Evolutionary conservation across 2,888 invertebrate genomes (phyloP).

Genomic region (Lepeophtheirus nordmannii): DNA sequence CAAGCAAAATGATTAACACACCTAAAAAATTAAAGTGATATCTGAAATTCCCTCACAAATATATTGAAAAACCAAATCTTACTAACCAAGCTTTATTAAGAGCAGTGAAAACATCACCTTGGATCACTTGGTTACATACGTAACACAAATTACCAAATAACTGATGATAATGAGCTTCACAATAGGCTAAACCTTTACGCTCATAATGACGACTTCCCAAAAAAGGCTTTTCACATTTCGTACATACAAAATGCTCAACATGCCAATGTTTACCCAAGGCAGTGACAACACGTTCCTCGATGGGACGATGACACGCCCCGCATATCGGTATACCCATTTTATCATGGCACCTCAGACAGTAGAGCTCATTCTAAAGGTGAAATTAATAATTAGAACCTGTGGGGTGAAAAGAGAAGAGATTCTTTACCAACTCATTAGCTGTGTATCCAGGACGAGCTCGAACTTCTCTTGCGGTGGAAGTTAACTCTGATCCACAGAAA

Average conservation of each 20-base stretch:
- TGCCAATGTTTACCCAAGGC: conserved; percentile 98
- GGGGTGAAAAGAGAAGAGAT: background rate
- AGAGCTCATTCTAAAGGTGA: conserved; percentile 63
- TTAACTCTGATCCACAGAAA: conserved; percentile 75
- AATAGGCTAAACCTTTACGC: conserved; percentile 94
- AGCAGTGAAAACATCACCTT: conserved; percentile 66
- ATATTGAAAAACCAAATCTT: background rate
- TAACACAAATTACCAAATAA: conserved; percentile 96
- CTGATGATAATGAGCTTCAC: conserved; percentile 97
- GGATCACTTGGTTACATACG: conserved; percentile 67
- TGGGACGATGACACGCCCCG: conserved; percentile 94
- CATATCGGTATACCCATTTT: conserved; percentile 99
- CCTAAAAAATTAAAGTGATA: background rate
- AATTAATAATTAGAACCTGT: background rate
- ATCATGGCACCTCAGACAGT: conserved; percentile 93
- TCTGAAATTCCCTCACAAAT: background rate
- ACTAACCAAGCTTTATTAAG: conserved; percentile 83
- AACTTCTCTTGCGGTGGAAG: conserved; percentile 88
- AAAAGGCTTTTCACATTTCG: conserved; percentile 98
- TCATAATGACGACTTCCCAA: conserved; percentile 97
- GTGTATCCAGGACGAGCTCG: conserved; percentile 75
- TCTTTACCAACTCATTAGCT: conserved; percentile 54
- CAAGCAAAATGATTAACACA: conserved; percentile 98
- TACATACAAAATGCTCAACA: conserved; percentile 98
- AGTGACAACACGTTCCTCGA: conserved; percentile 95